Base-by-base conservation (phyloP, 2,888 invertebrate genomes). In the Campoletis raptor region DNA sequence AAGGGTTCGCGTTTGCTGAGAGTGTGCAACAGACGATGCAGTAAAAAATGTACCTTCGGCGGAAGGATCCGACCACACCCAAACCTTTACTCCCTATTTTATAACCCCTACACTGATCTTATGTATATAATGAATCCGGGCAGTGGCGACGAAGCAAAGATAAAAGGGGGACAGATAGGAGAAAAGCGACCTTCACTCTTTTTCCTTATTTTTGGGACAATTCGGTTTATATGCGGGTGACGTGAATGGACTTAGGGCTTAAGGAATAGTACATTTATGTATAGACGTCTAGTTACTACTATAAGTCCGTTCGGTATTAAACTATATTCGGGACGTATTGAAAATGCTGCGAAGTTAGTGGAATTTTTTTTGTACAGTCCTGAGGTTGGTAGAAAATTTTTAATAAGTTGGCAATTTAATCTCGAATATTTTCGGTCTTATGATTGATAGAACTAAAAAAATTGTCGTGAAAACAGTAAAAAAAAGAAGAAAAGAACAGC, bases 21-120 rank as follows among this genome's bases (percentile, higher is more conserved):
- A 77, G 40, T 61, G 81, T 83, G 83, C 73, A 78, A 83, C 54
- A 42, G 61, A 40, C 52, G 52, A 67, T 69, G 57, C 67, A 64
- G 57, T 73, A 64, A 81, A 64, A 81, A 81, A 81, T 83, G 83
- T 73, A 79, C 66, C 76, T 40, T 40, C n/a, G 52, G 48, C 40
- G 36, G 30, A 72, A 69, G 54, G 61, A 80, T 70, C 61, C 72
- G 54, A 73, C 83, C 83, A 72, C 83, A 67, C 86, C 86, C 86
- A 70, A 81, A 77, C 72, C 72, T 67, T 80, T 67, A 66, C 52
- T 66, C 24, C 42, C 30, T 21, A 82, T 86, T 83, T 83, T 83
- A 83, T 86, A 73, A 67, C 30, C 18, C 54, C 52, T 21, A 40
- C 42, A n/a, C 4, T 24, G n/a, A 52, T 18, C 9, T 18, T 70